Evolutionary conservation across 2,888 invertebrate species (phyloP).

Genomic region (Quadroppia sp.): DNA sequence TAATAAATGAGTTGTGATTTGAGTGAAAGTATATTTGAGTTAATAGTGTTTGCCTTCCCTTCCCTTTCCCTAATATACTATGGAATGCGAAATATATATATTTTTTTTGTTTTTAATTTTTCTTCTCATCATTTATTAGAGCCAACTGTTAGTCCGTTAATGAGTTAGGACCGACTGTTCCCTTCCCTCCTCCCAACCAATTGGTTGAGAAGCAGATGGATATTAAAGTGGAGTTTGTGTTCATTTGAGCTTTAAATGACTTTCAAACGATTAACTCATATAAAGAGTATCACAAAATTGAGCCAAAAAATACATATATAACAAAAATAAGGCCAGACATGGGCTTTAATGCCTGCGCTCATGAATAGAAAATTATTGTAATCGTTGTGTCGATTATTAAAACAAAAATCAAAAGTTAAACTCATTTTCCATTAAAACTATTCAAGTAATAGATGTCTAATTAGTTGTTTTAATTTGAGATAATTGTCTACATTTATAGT

Average conservation of each 20-base stretch:
- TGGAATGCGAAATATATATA: neutral
- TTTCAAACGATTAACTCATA: constrained; percentile 24
- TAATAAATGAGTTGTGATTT: neutral
- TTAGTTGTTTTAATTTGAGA: constrained; percentile 13
- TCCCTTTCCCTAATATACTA: too few species aligned
- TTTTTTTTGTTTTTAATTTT: neutral
- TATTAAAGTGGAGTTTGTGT: neutral
- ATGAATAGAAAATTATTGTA: constrained; percentile 28
- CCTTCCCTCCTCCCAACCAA: constrained; percentile 16
- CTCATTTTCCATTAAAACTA: neutral
- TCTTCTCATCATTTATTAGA: constrained; percentile 22
- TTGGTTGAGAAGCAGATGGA: constrained; percentile 33
- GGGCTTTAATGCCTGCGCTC: neutral
- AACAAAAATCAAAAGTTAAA: neutral
- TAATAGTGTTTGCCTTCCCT: neutral
- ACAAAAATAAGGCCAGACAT: neutral
- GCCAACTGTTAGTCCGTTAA: constrained; percentile 4
- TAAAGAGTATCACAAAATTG: neutral
- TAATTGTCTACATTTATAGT: constrained; percentile 19
- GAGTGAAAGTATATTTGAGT: neutral
- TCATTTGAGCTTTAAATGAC: constrained; percentile 3
- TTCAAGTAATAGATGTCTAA: constrained; percentile 1
- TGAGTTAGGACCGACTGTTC: neutral
- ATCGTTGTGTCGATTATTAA: neutral
- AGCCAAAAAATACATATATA: neutral